phyloP scores from a whole-genome alignment of 2,888 invertebrate species.

The Xanthorhoe designata region DNA sequence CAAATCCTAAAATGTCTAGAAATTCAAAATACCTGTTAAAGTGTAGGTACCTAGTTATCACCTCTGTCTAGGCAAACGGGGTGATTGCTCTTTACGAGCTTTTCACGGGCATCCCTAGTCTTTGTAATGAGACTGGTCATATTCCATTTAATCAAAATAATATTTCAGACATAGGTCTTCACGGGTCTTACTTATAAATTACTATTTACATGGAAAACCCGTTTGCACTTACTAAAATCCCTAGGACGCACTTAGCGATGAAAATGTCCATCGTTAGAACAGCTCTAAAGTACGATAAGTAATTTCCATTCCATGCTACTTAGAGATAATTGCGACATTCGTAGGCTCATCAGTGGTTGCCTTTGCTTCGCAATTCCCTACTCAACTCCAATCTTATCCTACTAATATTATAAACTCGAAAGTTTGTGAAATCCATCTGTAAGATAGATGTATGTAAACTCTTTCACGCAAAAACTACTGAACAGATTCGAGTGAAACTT shows the following conservation, averaged over 20 bases:
- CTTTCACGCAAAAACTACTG: no score
- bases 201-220: not conserved
- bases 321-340: not conserved
- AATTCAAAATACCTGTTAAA: not conserved
- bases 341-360: no score
- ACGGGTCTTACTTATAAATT: not conserved
- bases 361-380: no score
- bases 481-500: no score
- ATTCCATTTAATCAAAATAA: not conserved
- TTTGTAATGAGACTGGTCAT: not conserved
- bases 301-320: not conserved
- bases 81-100: not conserved
- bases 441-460: no score
- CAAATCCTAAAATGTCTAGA: not conserved
- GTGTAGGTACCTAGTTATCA: not conserved
- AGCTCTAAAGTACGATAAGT: not conserved
- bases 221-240: not conserved
- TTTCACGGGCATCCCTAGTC: slow-evolving; percentile 3
- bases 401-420: no score
- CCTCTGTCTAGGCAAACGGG: not conserved
- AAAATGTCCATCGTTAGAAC: not conserved
- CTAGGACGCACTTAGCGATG: not conserved
- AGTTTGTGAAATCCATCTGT: no score
- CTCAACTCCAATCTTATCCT: no score
- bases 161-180: not conserved